phyloP scores from a whole-genome alignment of 2,888 invertebrate species.

The Sinodicranocentrus sp. region DNA sequence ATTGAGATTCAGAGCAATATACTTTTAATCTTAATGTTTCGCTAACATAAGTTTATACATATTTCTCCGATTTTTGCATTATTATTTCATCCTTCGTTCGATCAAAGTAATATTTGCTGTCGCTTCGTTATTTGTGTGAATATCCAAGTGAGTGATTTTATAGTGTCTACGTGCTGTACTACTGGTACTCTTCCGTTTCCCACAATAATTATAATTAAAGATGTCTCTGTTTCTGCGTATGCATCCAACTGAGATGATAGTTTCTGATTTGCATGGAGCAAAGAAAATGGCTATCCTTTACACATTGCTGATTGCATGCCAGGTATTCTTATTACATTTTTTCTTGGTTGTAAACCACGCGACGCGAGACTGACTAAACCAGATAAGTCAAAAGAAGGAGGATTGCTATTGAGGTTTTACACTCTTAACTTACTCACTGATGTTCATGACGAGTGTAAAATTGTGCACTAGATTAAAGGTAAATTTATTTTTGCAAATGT shows the following conservation, averaged over 20 bases:
- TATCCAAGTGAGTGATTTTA: not conserved
- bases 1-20: too few relatives aligned
- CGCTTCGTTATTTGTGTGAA: constrained; percentile 16
- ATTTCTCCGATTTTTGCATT: too few relatives aligned
- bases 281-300: too few relatives aligned
- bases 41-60: too few relatives aligned
- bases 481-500: too few relatives aligned
- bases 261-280: constrained; percentile 17
- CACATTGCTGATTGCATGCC: too few relatives aligned
- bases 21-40: too few relatives aligned
- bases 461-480: too few relatives aligned
- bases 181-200: constrained; percentile 44
- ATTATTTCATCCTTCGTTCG: too few relatives aligned
- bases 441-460: not conserved
- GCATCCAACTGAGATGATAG: not conserved
- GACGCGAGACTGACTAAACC: constrained; percentile 2
- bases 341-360: too few relatives aligned
- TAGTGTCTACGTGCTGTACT: not conserved
- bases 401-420: constrained; percentile 16
- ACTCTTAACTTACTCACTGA: not conserved
- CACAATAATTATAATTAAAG: constrained; percentile 32
- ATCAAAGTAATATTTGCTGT: too few relatives aligned
- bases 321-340: too few relatives aligned
- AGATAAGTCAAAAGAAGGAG: constrained; percentile 1
- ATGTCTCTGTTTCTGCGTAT: not conserved